Evolutionary conservation across 1,140 invertebrate species (phyloP).

Genomic region (Aethina tumida): DNA sequence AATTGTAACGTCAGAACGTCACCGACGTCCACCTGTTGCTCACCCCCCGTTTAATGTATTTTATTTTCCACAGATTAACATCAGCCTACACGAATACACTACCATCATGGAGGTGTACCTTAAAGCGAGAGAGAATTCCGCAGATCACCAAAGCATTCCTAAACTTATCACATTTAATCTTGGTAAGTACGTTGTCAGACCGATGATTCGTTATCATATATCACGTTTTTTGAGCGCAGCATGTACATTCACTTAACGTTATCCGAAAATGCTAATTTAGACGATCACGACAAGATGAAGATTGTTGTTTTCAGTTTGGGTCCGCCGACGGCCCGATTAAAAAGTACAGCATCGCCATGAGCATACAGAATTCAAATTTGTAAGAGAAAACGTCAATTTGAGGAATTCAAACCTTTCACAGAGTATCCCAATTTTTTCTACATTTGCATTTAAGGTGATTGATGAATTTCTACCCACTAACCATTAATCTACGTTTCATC

Average conservation of each 20-base stretch:
- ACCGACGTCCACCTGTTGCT: conserved; percentile 18
- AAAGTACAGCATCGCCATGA: conserved; percentile 8
- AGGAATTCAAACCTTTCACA: too few relatives aligned
- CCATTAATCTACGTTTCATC: too few relatives aligned
- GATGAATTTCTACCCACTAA: too few relatives aligned
- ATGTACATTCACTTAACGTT: neutral
- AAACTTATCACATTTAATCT: conserved; percentile 28
- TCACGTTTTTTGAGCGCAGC: conserved; percentile 1
- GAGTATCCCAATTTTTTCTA: too few relatives aligned
- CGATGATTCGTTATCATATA: too few relatives aligned
- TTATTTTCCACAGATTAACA: conserved; percentile 29
- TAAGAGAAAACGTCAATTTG: too few relatives aligned
- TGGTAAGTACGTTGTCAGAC: too few relatives aligned
- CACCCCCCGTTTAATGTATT: neutral
- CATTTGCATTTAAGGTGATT: too few relatives aligned
- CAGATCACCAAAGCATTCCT: conserved; percentile 18
- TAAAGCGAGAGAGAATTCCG: conserved; percentile 15
- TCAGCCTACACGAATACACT: conserved; percentile 31
- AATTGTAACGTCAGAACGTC: conserved; percentile 6
- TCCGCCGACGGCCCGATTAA: conserved; percentile 1
- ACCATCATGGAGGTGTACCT: conserved; percentile 28
- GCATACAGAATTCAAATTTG: conserved; percentile 2
- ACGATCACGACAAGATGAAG: neutral
- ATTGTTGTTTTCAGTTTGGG: conserved; percentile 5
- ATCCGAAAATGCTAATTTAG: neutral